These are phyloP conservation scores for Elanus axillaris DNA, from an alignment of 2,113 vertebrate genomes.

Conservation along the genomic window DNA sequence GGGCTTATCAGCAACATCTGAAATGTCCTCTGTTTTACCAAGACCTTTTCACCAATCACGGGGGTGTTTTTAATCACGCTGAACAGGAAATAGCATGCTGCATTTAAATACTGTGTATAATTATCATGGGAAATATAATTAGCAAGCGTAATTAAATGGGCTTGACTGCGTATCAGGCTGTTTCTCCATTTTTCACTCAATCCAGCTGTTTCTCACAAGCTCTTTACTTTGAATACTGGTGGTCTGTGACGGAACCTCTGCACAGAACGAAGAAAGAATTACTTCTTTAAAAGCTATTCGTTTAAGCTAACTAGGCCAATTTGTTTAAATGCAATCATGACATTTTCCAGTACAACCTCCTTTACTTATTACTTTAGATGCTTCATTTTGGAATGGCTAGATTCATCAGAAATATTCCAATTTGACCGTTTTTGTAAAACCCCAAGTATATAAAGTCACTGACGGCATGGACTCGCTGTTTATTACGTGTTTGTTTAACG, in stretches of 20 bases:
- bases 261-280: neutral
- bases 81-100: constrained; percentile 62
- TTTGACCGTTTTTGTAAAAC: neutral
- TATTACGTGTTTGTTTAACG: neutral
- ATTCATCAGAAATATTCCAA: neutral
- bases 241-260: constrained; percentile 51
- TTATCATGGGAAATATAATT: constrained; percentile 72
- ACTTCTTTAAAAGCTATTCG: constrained; percentile 38
- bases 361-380: neutral
- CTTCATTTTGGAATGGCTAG: neutral
- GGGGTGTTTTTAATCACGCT: constrained; percentile 57
- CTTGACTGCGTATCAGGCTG: constrained; percentile 39
- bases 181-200: constrained; percentile 57
- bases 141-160: constrained; percentile 65
- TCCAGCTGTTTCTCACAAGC: constrained; percentile 69
- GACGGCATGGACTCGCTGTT: neutral
- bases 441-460: neutral
- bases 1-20: constrained; percentile 29
- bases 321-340: constrained; percentile 51
- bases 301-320: constrained; percentile 55
- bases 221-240: constrained; percentile 53
- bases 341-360: constrained; percentile 25
- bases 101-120: constrained; percentile 62
- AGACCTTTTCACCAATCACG: neutral
- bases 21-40: neutral